These are phyloP conservation scores for Lagopus muta DNA, from an alignment of 2,113 vertebrate genomes.

Conservation along the genomic window DNA sequence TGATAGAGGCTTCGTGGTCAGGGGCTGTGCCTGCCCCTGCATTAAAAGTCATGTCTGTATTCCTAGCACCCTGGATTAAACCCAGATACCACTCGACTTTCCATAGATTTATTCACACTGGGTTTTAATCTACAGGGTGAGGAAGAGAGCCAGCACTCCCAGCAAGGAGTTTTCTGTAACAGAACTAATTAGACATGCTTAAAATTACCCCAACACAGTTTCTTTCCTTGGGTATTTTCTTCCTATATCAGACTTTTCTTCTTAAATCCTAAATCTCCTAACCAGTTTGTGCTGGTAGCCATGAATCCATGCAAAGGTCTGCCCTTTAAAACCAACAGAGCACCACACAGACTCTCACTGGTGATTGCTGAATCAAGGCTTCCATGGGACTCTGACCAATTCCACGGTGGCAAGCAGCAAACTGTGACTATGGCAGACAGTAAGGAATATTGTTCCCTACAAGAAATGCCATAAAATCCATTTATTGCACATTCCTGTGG, in stretches of 20 bases:
- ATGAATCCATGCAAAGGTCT: not conserved
- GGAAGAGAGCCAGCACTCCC: not conserved
- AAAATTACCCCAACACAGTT: not conserved
- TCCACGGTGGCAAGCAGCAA: not conserved
- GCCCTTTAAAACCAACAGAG: not conserved
- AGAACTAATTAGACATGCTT: not conserved
- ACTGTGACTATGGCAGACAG: not conserved
- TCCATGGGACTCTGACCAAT: not conserved
- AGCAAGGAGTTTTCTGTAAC: not conserved
- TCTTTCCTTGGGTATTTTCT: not conserved
- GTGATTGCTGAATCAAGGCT: not conserved
- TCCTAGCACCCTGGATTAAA: slow-evolving; percentile 32
- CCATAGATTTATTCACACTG: slow-evolving; percentile 45
- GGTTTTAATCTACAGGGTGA: slow-evolving; percentile 18
- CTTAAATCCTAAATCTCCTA: not conserved
- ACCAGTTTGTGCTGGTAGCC: not conserved
- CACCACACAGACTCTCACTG: not conserved
- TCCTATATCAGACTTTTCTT: not conserved
- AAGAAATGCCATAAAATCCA: slow-evolving; percentile 11
- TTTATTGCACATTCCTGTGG: not conserved
- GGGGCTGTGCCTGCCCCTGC: not conserved
- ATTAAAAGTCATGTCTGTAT: slow-evolving; percentile 59
- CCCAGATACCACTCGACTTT: slow-evolving; percentile 34
- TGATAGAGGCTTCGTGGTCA: slow-evolving; percentile 13
- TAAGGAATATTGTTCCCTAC: not conserved